phyloP scores from a whole-genome alignment of 1,140 invertebrate species.

The Homalodisca vitripennis region DNA sequence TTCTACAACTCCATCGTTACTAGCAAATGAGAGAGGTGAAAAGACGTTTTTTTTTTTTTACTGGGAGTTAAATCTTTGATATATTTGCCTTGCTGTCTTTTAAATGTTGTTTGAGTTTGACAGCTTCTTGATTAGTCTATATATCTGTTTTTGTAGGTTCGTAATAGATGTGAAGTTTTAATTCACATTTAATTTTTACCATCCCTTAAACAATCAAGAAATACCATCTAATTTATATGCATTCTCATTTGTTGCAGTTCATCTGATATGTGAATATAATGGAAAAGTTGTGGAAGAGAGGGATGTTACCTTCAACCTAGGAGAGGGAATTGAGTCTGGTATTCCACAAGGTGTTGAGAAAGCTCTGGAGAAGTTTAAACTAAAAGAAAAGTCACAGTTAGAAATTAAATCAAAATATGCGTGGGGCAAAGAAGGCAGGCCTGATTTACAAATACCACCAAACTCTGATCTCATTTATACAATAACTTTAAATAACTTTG shows the following conservation, averaged over 20 bases:
- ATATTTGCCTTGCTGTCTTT: too few species aligned
- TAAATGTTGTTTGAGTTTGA: too few species aligned
- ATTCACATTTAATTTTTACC: too few species aligned
- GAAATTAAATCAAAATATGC: conserved; percentile 78
- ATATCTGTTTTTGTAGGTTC: too few species aligned
- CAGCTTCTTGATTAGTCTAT: too few species aligned
- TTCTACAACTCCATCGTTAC: too few species aligned
- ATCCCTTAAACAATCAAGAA: too few species aligned
- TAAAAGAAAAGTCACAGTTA: conserved; percentile 75
- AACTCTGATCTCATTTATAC: conserved; percentile 79
- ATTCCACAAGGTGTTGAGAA: conserved; percentile 83
- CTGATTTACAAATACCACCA: conserved; percentile 73
- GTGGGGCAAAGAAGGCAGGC: conserved; percentile 71
- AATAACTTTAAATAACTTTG: conserved; percentile 79
- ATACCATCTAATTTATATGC: too few species aligned
- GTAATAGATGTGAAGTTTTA: too few species aligned
- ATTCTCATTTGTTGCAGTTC: conserved; percentile 65
- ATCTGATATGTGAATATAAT: conserved; percentile 70
- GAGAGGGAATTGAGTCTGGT: conserved; percentile 75
- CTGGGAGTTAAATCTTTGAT: too few species aligned
- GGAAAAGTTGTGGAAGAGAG: conserved; percentile 69
- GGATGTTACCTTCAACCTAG: conserved; percentile 80
- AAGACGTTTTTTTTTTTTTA: too few species aligned
- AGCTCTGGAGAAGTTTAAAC: conserved; percentile 80
- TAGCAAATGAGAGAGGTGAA: too few species aligned